These are phyloP conservation scores for Muntiacus muntjak DNA, from an alignment of 2,113 vertebrate genomes.

Conservation along the genomic window DNA sequence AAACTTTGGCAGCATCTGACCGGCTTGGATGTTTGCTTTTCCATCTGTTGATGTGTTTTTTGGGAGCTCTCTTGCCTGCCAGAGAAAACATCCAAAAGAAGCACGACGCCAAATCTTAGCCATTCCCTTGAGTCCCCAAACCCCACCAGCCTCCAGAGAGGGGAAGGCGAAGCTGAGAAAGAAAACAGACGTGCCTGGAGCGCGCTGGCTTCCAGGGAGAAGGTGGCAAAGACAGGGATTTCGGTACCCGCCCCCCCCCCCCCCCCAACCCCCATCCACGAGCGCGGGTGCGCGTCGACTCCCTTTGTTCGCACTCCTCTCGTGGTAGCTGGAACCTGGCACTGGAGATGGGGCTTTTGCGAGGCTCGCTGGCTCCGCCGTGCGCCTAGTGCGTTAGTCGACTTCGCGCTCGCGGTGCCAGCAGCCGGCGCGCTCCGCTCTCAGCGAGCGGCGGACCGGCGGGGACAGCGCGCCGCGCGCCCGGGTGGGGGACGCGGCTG, in stretches of 20 bases:
- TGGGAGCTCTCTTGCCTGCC: background rate
- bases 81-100: slow-evolving; percentile 18
- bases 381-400: background rate
- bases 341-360: background rate
- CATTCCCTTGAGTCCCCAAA: background rate
- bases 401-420: background rate
- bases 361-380: background rate
- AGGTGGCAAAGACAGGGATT: background rate
- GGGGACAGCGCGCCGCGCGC: background rate
- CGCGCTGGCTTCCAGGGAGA: background rate
- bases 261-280: background rate
- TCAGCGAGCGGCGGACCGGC: background rate
- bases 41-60: slow-evolving; percentile 37
- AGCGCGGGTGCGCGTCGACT: background rate
- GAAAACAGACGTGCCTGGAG: background rate
- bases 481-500: background rate
- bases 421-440: background rate
- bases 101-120: background rate
- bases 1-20: slow-evolving; percentile 51
- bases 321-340: background rate
- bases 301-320: background rate
- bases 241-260: background rate
- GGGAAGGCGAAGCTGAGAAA: background rate
- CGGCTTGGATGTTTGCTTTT: slow-evolving; percentile 21
- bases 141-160: slow-evolving; percentile 20